Conservation (phyloP, 2,113 vertebrate species). For the Phylloscopus trochilus region DNA sequence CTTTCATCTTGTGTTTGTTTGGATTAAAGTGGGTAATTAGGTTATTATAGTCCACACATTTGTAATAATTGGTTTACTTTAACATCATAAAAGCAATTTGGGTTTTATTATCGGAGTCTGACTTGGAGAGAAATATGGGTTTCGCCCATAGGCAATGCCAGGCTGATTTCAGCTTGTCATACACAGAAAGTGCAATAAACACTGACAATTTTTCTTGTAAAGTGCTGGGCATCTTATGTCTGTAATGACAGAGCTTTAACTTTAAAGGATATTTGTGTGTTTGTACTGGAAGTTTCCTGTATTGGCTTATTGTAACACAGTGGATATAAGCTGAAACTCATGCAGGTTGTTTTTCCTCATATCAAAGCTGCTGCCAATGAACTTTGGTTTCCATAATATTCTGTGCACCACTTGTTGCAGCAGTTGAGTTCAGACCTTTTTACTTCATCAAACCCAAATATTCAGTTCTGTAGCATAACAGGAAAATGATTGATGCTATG, state of each 20-base stretch:
- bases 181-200: background rate
- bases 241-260: background rate
- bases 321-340: background rate
- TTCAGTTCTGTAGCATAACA: background rate
- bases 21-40: background rate
- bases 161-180: background rate
- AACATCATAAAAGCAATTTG: slow-evolving; percentile 3
- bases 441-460: background rate
- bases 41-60: background rate
- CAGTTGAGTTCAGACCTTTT: background rate
- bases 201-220: background rate
- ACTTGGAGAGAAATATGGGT: background rate
- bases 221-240: background rate
- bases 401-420: background rate
- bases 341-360: rapidly evolving
- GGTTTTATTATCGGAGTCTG: background rate
- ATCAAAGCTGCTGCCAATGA: background rate
- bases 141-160: background rate
- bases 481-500: slow-evolving; percentile 5
- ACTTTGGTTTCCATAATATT: background rate
- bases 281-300: background rate
- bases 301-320: background rate
- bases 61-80: slow-evolving; percentile 20
- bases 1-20: background rate
- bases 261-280: background rate